Conservation (phyloP, 2,113 vertebrate species). For the Lasiurus cinereus region DNA sequence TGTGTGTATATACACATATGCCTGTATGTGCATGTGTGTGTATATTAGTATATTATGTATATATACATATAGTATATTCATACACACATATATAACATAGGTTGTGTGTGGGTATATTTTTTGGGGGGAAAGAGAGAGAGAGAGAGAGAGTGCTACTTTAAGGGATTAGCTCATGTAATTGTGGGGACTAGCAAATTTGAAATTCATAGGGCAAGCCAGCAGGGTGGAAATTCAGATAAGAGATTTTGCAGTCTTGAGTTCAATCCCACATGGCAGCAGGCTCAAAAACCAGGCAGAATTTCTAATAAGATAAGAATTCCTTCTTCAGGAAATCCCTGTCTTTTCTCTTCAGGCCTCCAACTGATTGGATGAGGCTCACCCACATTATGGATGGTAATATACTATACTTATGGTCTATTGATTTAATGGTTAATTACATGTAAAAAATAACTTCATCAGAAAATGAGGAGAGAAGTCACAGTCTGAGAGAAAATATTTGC, state of each 20-base stretch:
- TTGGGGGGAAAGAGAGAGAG: not conserved
- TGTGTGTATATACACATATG: not conserved
- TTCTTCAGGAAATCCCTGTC: not conserved
- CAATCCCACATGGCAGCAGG: not conserved
- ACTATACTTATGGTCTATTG: not conserved
- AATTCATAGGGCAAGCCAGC: not conserved
- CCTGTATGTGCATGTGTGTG: not conserved
- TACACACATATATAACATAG: not conserved
- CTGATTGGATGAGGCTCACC: not conserved
- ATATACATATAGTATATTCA: not conserved
- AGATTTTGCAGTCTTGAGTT: not conserved
- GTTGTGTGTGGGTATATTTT: not conserved
- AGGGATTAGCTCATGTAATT: not conserved
- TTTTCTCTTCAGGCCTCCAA: not conserved
- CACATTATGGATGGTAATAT: not conserved
- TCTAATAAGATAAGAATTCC: not conserved
- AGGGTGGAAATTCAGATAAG: not conserved
- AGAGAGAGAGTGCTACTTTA: not conserved
- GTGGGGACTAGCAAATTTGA: not conserved
- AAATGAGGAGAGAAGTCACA: not conserved
- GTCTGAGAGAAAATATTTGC: not conserved
- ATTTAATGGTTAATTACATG: not conserved
- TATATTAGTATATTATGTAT: not conserved
- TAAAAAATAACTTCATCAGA: not conserved
- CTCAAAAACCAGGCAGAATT: not conserved